Evolutionary conservation across 1,140 invertebrate species (phyloP).

Genomic region (Tetranychus urticae): DNA sequence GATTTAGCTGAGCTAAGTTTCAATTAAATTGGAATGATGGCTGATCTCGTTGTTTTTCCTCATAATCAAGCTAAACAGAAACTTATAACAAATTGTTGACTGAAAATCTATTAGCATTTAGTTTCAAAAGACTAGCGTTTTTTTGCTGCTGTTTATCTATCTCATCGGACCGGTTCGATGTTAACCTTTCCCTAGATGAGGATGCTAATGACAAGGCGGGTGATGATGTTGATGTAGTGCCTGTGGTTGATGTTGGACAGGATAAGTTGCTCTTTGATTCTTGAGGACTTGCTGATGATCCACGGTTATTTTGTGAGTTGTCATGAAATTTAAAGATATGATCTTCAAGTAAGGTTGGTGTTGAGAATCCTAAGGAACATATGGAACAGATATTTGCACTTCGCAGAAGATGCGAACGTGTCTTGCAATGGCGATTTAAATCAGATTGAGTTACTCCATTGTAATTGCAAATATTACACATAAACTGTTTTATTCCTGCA

Average conservation of each 20-base stretch:
- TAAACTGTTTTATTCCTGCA: slow-evolving; percentile 25
- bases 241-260: background rate
- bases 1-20: too few relatives aligned
- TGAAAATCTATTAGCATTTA: background rate
- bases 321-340: slow-evolving; percentile 7
- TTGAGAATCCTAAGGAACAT: slow-evolving; percentile 23
- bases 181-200: too few relatives aligned
- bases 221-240: background rate
- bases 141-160: too few relatives aligned
- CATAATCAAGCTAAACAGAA: too few relatives aligned
- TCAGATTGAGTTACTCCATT: slow-evolving; percentile 29
- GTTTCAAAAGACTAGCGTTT: background rate
- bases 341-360: slow-evolving; percentile 12
- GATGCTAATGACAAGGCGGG: background rate
- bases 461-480: slow-evolving; percentile 27
- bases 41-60: too few relatives aligned
- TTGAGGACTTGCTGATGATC: background rate
- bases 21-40: too few relatives aligned
- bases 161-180: too few relatives aligned
- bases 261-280: background rate
- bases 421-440: slow-evolving; percentile 27
- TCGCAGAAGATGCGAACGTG: slow-evolving; percentile 22
- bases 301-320: background rate
- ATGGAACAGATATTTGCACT: slow-evolving; percentile 18
- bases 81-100: background rate